Conservation (phyloP, 2,113 vertebrate genomes). For the Siniperca chuatsi region DNA sequence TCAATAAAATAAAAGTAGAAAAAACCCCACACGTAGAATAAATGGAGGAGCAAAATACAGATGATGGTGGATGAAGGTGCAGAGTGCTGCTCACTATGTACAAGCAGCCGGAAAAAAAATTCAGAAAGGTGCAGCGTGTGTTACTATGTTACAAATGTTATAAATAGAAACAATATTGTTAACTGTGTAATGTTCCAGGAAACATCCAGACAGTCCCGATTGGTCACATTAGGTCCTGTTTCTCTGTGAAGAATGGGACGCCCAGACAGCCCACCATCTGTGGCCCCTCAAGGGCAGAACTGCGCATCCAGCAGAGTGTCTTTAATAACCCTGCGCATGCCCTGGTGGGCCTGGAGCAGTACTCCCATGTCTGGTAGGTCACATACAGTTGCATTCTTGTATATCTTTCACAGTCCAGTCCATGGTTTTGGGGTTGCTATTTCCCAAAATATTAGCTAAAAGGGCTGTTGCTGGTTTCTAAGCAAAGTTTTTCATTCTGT, state of each 20-base stretch:
- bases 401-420: neutral
- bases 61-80: neutral
- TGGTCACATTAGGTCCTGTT: slow-evolving; percentile 90
- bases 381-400: neutral
- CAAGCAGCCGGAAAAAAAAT: neutral
- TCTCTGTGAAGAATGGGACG: slow-evolving; percentile 89
- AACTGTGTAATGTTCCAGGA: slow-evolving; percentile 74
- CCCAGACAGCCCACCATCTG: slow-evolving; percentile 91
- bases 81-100: neutral
- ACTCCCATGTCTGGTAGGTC: slow-evolving; percentile 92
- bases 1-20: neutral
- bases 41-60: neutral
- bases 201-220: slow-evolving; percentile 88
- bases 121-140: neutral
- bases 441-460: neutral
- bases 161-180: neutral
- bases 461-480: neutral
- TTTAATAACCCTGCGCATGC: slow-evolving; percentile 92
- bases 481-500: neutral
- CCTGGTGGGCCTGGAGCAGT: slow-evolving; percentile 88
- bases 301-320: slow-evolving; percentile 85
- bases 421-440: neutral
- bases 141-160: neutral
- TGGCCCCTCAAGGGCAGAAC: slow-evolving; percentile 85
- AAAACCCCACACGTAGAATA: neutral